A percentile compares a stretch with the other conserved stretches of the same genome.
These are phyloP conservation scores for Chlamydotis undulata DNA, from an alignment of 2,113 vertebrate genomes.

Conservation along the genomic window DNA sequence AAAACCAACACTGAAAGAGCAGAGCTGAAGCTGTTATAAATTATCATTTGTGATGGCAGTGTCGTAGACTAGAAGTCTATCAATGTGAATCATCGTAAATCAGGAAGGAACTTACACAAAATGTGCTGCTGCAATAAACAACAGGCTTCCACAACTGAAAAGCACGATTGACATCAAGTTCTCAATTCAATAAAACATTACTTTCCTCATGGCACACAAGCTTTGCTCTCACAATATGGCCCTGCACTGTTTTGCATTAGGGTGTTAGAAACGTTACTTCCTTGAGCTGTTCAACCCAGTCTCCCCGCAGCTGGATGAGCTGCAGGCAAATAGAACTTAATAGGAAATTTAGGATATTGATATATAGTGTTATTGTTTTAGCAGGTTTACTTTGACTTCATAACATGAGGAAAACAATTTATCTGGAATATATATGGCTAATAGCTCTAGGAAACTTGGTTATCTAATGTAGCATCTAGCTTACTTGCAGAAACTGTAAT, in stretches of 20 bases:
- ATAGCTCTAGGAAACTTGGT: neutral
- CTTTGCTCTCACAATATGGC: neutral
- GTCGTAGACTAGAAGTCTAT: conserved; percentile 17
- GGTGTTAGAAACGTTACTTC: neutral
- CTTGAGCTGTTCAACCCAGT: neutral
- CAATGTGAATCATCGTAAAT: neutral
- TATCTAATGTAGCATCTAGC: conserved; percentile 5
- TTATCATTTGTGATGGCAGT: neutral
- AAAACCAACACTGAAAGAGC: neutral
- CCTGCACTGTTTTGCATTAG: neutral
- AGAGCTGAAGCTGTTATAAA: conserved; percentile 21
- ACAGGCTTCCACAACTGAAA: neutral
- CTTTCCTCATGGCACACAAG: neutral
- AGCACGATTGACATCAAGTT: neutral
- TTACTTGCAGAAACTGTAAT: conserved; percentile 5
- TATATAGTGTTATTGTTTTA: neutral
- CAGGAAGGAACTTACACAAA: conserved; percentile 6
- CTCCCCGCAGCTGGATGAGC: neutral
- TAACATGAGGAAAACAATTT: neutral
- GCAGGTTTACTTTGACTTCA: neutral
- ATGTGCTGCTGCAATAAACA: neutral
- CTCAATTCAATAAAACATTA: neutral
- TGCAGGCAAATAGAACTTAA: neutral
- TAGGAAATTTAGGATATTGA: neutral
- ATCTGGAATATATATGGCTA: neutral